phyloP scores from a whole-genome alignment of 2,888 invertebrate genomes.

The Invenusta paracnida region DNA sequence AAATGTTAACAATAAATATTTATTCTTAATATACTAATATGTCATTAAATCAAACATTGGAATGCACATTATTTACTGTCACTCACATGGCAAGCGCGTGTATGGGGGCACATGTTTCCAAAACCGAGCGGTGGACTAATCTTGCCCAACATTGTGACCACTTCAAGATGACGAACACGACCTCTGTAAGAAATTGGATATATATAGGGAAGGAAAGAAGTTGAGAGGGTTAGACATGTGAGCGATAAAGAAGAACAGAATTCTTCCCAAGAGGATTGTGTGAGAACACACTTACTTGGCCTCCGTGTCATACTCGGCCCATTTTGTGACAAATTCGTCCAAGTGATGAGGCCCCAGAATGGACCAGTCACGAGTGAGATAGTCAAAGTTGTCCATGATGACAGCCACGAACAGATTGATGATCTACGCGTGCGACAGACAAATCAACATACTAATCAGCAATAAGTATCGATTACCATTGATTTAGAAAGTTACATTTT shows the following conservation, averaged over 20 bases:
- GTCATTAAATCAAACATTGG: too few relatives aligned
- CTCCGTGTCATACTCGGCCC: constrained; percentile 42
- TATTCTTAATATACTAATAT: too few relatives aligned
- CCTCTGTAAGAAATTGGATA: constrained; percentile 40
- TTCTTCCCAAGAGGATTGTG: too few relatives aligned
- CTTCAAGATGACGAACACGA: constrained; percentile 40
- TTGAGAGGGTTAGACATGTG: too few relatives aligned
- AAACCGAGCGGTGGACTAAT: constrained; percentile 43
- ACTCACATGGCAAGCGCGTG: constrained; percentile 42
- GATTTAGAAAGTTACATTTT: too few relatives aligned
- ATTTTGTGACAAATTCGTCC: constrained; percentile 33
- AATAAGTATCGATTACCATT: too few relatives aligned
- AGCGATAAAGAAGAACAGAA: too few relatives aligned
- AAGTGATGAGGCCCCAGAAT: constrained; percentile 42
- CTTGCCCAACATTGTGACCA: constrained; percentile 44
- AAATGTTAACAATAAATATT: too few relatives aligned
- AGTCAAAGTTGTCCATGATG: constrained; percentile 43
- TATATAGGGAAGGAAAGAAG: too few relatives aligned
- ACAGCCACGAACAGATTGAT: constrained; percentile 42
- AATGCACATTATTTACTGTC: too few relatives aligned
- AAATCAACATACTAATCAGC: too few relatives aligned
- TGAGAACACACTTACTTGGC: constrained; percentile 39
- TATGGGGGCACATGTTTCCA: constrained; percentile 44
- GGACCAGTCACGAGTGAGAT: constrained; percentile 41
- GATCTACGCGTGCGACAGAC: too few relatives aligned